phyloP scores from a whole-genome alignment of 2,113 vertebrate genomes.

The Thinocorus orbignyianus region DNA sequence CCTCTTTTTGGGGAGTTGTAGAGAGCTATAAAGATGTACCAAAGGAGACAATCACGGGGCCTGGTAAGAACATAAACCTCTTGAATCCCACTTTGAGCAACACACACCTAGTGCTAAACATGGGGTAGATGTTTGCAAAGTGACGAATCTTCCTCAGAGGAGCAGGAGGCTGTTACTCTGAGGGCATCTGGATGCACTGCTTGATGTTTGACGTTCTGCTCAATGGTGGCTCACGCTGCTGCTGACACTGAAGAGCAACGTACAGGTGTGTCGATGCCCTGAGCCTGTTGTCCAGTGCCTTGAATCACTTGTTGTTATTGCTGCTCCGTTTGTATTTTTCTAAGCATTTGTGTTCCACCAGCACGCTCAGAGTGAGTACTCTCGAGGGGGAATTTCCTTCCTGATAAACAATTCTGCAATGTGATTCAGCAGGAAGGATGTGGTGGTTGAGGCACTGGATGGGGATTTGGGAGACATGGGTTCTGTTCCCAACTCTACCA shows the following conservation, averaged over 20 bases:
- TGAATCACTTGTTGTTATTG: conserved; percentile 20
- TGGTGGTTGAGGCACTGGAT: conserved; percentile 36
- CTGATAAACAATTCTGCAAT: conserved; percentile 39
- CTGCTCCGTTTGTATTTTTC: conserved; percentile 6
- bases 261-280: background rate
- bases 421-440: conserved; percentile 67
- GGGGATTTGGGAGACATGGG: conserved; percentile 25
- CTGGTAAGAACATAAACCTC: background rate
- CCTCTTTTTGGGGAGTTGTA: no score
- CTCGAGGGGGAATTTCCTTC: conserved; percentile 54
- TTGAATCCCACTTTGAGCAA: background rate
- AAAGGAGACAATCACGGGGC: background rate
- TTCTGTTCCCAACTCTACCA: conserved; percentile 39
- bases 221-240: background rate
- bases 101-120: rapidly evolving
- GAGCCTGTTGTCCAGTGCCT: background rate
- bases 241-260: background rate
- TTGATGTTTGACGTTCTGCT: background rate
- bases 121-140: background rate
- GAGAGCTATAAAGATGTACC: background rate
- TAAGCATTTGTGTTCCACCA: conserved; percentile 39
- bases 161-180: background rate
- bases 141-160: rapidly evolving
- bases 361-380: conserved; percentile 6
- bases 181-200: background rate